Conservation (phyloP, 2,113 vertebrate genomes). For the Prietella phreatophila region DNA sequence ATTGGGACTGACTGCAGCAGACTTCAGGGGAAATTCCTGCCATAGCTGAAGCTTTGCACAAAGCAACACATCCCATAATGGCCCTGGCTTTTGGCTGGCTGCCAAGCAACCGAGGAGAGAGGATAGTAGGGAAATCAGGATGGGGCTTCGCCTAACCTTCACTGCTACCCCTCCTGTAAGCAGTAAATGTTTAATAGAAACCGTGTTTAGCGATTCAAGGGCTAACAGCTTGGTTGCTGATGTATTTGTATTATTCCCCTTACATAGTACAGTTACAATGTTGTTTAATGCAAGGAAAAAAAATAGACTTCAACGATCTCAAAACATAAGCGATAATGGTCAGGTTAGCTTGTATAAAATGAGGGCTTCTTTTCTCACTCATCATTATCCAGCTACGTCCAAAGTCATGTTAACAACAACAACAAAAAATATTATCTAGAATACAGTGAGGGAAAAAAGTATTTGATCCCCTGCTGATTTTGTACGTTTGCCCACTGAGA, state of each 20-base stretch:
- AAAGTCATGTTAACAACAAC: neutral
- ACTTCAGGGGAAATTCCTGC: conserved; percentile 58
- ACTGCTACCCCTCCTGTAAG: neutral
- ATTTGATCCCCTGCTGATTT: too few species aligned
- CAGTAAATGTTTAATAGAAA: neutral
- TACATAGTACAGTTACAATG: too few species aligned
- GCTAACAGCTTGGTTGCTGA: neutral
- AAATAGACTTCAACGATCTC: neutral
- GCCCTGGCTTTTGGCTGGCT: conserved; percentile 36
- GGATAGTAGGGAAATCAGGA: conserved; percentile 47
- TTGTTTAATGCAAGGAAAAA: neutral
- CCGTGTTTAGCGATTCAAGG: neutral
- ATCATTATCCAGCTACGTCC: neutral
- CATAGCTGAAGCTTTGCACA: conserved; percentile 53
- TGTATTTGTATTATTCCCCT: neutral
- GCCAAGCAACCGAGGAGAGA: conserved; percentile 37
- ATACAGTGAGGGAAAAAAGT: too few species aligned
- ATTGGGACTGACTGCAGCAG: conserved; percentile 42
- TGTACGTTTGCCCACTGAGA: too few species aligned
- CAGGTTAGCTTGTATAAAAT: neutral
- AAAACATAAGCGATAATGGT: neutral
- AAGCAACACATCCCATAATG: conserved; percentile 53
- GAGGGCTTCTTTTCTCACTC: neutral
- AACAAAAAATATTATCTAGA: neutral
- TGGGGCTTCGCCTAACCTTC: conserved; percentile 23